Evolutionary conservation across 1,140 invertebrate species (phyloP), one percentile per base, ranked within the genome.

Genomic region (Yoshiicerus persimilis): DNA sequence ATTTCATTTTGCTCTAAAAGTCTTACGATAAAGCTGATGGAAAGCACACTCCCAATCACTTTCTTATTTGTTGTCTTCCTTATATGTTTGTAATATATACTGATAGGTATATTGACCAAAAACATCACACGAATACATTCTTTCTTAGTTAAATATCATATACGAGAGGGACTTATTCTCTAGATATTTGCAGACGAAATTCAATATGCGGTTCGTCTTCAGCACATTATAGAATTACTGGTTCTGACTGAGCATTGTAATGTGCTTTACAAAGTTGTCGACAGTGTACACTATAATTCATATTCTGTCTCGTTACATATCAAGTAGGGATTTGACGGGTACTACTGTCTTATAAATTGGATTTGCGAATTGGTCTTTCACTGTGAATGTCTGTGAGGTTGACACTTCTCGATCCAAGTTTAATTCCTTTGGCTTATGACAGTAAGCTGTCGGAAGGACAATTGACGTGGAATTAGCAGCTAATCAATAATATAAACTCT

Each of bases 1-100:
- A 88, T 86, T 70, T 85, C 85, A 87, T 77, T 89, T 32, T 36
- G 16, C 27, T 86, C 56, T 8, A n/a, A 64, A 56, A 64, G 87
- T 62, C 38, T 13, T 13, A 34, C 20, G 75, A 80, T 16, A n/a
- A 34, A 34, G 38, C 13, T 6, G 75, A 80, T 80, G 30, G 38
- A 36, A 11, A 39, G 20, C 75, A n/a, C 25, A 30, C 30, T 38
- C 11, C 36, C 23, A 85, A 41, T 85, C 83, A 47, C 83, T 85
- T 85, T 80, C n/a, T 34, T 16, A 56, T 41, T 9, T 9, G 2
- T 0, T 16, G 27, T 32, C 16, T 9, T 70, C 25, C 27, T 70
- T 70, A 32, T 32, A 32, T 11, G 11, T 80, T 80, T 36, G 2
- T n/a, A 13, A 34, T n/a, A n/a, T 56, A 56, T 16, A 56, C 20